A percentile compares a stretch with the other conserved stretches of the same genome.
Conservation (phyloP, 2,888 invertebrate genomes). For the Eudemis profundana region DNA sequence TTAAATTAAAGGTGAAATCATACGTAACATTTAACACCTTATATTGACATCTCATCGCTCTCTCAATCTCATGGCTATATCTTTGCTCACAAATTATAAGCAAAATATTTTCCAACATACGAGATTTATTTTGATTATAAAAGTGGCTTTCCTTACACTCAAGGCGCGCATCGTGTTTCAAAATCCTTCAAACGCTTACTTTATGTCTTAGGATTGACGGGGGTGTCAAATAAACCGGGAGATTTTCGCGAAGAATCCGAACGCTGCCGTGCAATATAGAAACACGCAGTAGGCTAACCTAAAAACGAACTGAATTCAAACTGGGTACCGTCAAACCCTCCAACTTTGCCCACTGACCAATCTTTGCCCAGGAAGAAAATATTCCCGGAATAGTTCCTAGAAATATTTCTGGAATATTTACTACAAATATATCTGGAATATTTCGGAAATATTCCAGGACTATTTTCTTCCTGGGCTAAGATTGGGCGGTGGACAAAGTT, state of each 20-base stretch:
- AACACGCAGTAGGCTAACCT: background rate
- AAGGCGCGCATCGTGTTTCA: slow-evolving; percentile 39
- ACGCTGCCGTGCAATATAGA: slow-evolving; percentile 41
- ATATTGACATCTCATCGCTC: too few relatives aligned
- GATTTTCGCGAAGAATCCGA: slow-evolving; percentile 42
- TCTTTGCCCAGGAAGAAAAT: too few relatives aligned
- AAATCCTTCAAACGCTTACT: slow-evolving; percentile 48
- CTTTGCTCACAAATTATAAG: background rate
- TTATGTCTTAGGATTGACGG: slow-evolving; percentile 52
- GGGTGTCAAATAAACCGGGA: slow-evolving; percentile 53
- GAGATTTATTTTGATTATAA: slow-evolving; percentile 14
- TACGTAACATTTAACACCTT: too few relatives aligned
- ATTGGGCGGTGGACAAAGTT: too few relatives aligned
- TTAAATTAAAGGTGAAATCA: too few relatives aligned
- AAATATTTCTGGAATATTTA: too few relatives aligned
- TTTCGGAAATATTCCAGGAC: too few relatives aligned
- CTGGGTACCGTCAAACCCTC: too few relatives aligned
- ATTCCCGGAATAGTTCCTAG: too few relatives aligned
- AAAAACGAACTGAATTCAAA: background rate
- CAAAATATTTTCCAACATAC: slow-evolving; percentile 3
- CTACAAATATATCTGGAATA: too few relatives aligned
- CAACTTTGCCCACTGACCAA: too few relatives aligned
- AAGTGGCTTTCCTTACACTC: slow-evolving; percentile 23
- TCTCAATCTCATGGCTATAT: background rate
- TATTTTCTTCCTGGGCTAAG: too few relatives aligned